These are phyloP conservation scores for Danaus melanippus DNA, from an alignment of 1,140 invertebrate genomes.

Conservation along the genomic window DNA sequence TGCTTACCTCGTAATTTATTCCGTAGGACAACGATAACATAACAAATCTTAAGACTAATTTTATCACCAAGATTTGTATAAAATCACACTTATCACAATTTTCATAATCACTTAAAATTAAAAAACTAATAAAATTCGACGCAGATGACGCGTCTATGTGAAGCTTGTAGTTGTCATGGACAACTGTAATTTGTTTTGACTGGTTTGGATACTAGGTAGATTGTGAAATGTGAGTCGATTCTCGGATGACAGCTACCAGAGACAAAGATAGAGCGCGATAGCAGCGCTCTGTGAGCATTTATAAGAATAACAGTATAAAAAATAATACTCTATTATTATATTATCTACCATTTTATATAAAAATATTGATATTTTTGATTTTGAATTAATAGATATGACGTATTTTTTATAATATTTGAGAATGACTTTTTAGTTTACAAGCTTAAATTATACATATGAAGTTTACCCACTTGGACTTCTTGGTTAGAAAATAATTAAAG, in stretches of 20 bases:
- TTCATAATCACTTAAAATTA: constrained; percentile 65
- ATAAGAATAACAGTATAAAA: no score
- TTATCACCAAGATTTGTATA: constrained; percentile 68
- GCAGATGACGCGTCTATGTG: constrained; percentile 65
- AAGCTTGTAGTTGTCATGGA: constrained; percentile 62
- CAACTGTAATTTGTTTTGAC: constrained; percentile 24
- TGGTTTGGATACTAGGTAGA: constrained; percentile 11
- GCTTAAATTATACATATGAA: no score
- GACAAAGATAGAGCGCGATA: constrained; percentile 2
- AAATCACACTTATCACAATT: constrained; percentile 72
- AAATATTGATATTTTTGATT: background rate
- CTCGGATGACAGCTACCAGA: background rate
- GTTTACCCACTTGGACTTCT: no score
- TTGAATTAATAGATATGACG: background rate
- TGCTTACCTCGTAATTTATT: constrained; percentile 30
- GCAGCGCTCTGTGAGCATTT: background rate
- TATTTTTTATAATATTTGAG: no score
- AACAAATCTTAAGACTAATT: constrained; percentile 70
- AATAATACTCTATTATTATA: background rate
- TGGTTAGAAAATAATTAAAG: no score
- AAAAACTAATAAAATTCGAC: constrained; percentile 67
- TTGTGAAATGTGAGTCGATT: constrained; percentile 26
- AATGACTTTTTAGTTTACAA: no score
- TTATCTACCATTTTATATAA: constrained; percentile 1
- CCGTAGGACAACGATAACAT: constrained; percentile 60